A percentile compares a stretch with the other conserved stretches of the same genome.
Evolutionary conservation across 2,888 invertebrate species (phyloP).

Genomic region (Thysanoteuthis rhombus): DNA sequence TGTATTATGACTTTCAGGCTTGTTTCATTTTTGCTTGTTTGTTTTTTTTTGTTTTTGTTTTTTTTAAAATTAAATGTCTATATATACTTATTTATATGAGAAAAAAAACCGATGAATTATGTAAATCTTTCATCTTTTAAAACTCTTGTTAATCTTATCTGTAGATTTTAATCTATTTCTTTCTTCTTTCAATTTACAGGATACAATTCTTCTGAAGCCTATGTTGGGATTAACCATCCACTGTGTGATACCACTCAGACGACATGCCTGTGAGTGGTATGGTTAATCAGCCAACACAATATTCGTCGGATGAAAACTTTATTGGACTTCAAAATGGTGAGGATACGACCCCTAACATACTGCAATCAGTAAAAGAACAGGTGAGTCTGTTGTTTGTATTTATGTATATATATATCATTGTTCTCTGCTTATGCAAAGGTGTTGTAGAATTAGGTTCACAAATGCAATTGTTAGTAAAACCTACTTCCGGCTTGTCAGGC

Average conservation of each 20-base stretch:
- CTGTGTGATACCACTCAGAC: background rate
- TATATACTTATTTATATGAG: no score
- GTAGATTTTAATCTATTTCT: background rate
- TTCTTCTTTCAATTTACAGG: background rate
- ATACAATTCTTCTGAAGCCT: background rate
- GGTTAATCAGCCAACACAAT: background rate
- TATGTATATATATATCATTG: no score
- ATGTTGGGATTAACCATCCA: background rate
- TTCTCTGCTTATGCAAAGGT: no score
- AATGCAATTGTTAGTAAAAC: no score
- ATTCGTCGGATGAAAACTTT: background rate
- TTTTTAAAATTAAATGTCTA: no score
- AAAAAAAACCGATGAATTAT: no score
- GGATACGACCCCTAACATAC: constrained; percentile 39
- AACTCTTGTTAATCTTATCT: background rate
- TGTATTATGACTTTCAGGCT: no score
- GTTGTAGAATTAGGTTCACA: no score
- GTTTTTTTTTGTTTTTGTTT: no score
- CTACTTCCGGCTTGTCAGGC: no score
- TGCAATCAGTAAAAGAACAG: constrained; percentile 58
- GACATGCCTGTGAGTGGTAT: constrained; percentile 15
- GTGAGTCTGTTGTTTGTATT: constrained; percentile 35
- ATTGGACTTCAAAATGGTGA: background rate
- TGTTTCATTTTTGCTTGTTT: no score
- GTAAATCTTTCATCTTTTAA: background rate